These are phyloP conservation scores for Paraplagusia blochii DNA, from an alignment of 2,113 vertebrate genomes.

Conservation along the genomic window DNA sequence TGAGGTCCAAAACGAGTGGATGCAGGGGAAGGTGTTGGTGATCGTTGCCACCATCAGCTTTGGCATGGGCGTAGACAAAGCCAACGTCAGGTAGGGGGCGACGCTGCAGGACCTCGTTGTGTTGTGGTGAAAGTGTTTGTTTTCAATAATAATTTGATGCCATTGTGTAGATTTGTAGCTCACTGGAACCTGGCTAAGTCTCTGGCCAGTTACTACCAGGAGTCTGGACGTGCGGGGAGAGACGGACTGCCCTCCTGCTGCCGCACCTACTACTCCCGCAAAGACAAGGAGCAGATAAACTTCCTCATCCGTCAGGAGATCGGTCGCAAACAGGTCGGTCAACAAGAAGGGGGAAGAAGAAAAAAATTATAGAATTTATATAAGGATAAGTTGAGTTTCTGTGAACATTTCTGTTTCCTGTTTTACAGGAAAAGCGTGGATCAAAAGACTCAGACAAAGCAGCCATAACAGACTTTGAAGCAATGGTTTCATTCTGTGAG, in stretches of 20 bases:
- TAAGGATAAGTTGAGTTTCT: neutral
- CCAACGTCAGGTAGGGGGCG: slow-evolving; percentile 88
- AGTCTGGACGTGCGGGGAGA: slow-evolving; percentile 93
- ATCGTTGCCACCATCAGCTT: slow-evolving; percentile 98
- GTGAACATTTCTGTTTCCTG: slow-evolving; percentile 1
- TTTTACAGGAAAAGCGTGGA: slow-evolving; percentile 83
- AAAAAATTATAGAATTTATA: too few species aligned
- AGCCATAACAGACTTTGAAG: slow-evolving; percentile 82
- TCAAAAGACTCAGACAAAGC: slow-evolving; percentile 85
- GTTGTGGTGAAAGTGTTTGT: neutral
- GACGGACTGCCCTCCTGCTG: slow-evolving; percentile 90
- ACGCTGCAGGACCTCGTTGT: neutral
- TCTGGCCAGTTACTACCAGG: slow-evolving; percentile 96
- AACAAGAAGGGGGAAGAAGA: too few species aligned
- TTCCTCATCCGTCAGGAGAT: slow-evolving; percentile 92
- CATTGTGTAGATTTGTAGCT: slow-evolving; percentile 85
- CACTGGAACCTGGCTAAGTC: slow-evolving; percentile 98
- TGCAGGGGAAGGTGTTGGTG: slow-evolving; percentile 88
- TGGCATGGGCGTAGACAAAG: slow-evolving; percentile 98
- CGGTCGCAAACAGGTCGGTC: slow-evolving; percentile 78
- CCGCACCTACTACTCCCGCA: slow-evolving; percentile 90
- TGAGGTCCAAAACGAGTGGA: slow-evolving; percentile 89
- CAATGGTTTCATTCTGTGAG: slow-evolving; percentile 89
- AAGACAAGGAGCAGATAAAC: slow-evolving; percentile 84
- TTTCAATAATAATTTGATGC: neutral